Evolutionary conservation across 1,140 invertebrate species (phyloP).

Genomic region (Sipha flava): DNA sequence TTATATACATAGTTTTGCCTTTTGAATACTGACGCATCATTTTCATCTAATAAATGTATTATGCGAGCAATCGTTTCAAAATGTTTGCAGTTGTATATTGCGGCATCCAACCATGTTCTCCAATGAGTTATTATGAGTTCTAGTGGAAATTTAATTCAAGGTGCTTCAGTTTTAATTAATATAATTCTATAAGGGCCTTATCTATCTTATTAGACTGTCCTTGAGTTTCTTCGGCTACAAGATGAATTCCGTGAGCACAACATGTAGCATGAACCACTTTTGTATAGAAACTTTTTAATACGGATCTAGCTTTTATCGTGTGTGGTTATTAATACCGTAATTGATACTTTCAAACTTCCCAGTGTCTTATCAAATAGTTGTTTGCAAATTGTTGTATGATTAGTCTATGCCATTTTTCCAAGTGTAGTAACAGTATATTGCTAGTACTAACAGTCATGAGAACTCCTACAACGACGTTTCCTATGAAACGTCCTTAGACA

Average conservation of each 20-base stretch:
- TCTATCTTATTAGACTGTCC: neutral
- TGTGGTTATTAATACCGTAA: neutral
- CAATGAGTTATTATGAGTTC: neutral
- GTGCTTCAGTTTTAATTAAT: neutral
- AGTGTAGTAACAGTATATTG: neutral
- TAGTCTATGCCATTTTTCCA: neutral
- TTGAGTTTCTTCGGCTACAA: neutral
- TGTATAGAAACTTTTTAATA: neutral
- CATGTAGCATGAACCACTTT: neutral
- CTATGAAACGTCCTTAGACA: neutral
- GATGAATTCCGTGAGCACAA: neutral
- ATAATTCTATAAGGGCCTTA: neutral
- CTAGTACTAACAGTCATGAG: neutral
- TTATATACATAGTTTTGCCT: neutral
- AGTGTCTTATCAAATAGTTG: neutral
- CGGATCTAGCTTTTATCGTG: neutral
- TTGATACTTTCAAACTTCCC: neutral
- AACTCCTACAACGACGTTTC: neutral
- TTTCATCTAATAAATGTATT: neutral
- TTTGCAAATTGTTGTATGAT: neutral
- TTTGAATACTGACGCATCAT: neutral
- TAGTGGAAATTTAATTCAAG: neutral
- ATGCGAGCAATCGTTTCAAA: neutral
- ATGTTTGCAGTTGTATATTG: neutral
- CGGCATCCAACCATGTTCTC: neutral